Evolutionary conservation across 2,888 invertebrate species (phyloP).

Genomic region (Drosophila cyrtoloma): DNA sequence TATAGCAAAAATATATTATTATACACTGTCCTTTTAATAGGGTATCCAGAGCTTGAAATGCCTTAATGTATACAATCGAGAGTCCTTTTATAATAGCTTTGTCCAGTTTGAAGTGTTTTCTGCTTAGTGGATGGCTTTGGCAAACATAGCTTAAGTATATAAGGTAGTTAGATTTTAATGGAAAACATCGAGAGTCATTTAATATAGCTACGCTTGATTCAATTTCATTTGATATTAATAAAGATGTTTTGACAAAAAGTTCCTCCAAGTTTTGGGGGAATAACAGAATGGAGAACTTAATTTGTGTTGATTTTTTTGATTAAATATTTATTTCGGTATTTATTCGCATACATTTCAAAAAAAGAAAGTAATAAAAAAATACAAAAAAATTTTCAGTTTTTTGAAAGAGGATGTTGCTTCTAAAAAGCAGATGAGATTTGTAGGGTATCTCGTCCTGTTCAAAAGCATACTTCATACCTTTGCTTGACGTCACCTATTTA

Average conservation of each 20-base stretch:
- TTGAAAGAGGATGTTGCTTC: background rate
- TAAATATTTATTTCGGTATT: background rate
- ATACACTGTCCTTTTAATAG: constrained; percentile 1
- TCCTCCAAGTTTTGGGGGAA: background rate
- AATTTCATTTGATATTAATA: background rate
- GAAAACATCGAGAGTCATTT: constrained; percentile 1
- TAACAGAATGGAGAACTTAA: background rate
- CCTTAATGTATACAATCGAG: background rate
- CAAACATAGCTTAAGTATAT: background rate
- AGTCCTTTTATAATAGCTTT: constrained; percentile 19
- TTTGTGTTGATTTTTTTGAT: background rate
- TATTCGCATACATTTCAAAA: background rate
- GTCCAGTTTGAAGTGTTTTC: constrained; percentile 15
- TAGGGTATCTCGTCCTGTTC: constrained; percentile 8
- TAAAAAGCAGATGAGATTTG: background rate
- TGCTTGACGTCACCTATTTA: constrained; percentile 74
- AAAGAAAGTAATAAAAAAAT: background rate
- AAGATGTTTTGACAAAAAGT: background rate
- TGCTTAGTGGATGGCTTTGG: constrained; percentile 10
- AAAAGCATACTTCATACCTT: constrained; percentile 31
- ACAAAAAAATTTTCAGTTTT: background rate
- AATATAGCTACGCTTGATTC: background rate
- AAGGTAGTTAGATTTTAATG: background rate
- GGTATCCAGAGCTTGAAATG: background rate
- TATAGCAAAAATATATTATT: background rate